Percentiles rank a stretch among this genome's conserved stretches.
Conservation (phyloP, 2,888 invertebrate genomes). For the Perizoma flavofasciatum region DNA sequence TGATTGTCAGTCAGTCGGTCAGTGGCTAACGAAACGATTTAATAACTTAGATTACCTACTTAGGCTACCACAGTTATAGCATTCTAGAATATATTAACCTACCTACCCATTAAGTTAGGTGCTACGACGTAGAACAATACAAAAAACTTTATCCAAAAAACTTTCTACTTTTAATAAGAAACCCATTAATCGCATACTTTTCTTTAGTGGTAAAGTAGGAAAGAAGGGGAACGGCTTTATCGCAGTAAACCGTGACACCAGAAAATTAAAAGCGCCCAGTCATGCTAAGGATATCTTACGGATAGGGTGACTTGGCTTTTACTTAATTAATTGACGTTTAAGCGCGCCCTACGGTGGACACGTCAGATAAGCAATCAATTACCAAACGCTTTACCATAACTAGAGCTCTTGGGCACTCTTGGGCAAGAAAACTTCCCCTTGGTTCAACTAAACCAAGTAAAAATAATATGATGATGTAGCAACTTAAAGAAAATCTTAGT, state of each 20-base stretch:
- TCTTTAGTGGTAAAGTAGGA: slow-evolving; percentile 57
- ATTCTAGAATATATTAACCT: too few relatives aligned
- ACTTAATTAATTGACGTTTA: slow-evolving; percentile 77
- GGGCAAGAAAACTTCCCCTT: background rate
- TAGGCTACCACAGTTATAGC: too few relatives aligned
- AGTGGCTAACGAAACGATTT: too few relatives aligned
- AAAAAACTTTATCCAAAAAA: slow-evolving; percentile 68
- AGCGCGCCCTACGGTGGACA: slow-evolving; percentile 45
- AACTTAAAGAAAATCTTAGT: too few relatives aligned
- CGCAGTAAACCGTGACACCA: slow-evolving; percentile 76
- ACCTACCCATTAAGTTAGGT: too few relatives aligned
- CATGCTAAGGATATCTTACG: slow-evolving; percentile 73
- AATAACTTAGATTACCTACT: too few relatives aligned
- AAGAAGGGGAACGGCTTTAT: slow-evolving; percentile 65
- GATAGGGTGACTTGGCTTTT: slow-evolving; percentile 75
- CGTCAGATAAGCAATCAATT: slow-evolving; percentile 41
- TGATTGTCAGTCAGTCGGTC: too few relatives aligned
- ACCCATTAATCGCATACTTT: slow-evolving; percentile 76
- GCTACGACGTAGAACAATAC: slow-evolving; percentile 38
- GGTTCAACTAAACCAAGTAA: too few relatives aligned
- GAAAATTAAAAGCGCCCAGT: slow-evolving; percentile 79
- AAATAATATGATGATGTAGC: too few relatives aligned
- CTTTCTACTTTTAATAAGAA: slow-evolving; percentile 78
- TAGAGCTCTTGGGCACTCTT: too few relatives aligned
- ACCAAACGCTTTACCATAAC: slow-evolving; percentile 31